Percentiles rank a stretch among this genome's conserved stretches.
These are phyloP conservation scores for Campoletis sonorensis DNA, from an alignment of 1,140 invertebrate species.

Conservation along the genomic window DNA sequence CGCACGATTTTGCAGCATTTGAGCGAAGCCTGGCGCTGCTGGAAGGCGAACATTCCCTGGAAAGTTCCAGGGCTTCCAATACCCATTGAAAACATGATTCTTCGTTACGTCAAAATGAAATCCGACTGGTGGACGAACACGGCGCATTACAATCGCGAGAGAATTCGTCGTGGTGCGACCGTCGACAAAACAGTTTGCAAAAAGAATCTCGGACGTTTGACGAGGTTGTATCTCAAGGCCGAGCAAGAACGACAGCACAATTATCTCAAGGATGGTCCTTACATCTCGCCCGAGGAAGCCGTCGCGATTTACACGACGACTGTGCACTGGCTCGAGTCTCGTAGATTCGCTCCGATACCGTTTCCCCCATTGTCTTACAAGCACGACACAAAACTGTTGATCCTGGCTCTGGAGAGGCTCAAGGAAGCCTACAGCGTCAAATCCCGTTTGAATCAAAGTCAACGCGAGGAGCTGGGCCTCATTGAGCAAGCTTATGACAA, in stretches of 20 bases:
- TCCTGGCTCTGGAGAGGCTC: constrained; percentile 96
- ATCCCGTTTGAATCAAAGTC: constrained; percentile 98
- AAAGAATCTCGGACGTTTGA: constrained; percentile 98
- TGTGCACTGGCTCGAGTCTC: constrained; percentile 99
- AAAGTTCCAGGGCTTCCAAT: constrained; percentile 99
- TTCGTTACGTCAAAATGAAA: constrained; percentile 99
- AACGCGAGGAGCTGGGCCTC: constrained; percentile 97
- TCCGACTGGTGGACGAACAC: constrained; percentile 99
- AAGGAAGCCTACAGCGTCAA: constrained; percentile 99
- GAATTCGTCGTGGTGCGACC: constrained; percentile 94
- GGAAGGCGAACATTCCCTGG: constrained; percentile 99
- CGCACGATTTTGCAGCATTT: constrained; percentile 99
- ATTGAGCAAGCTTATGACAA: constrained; percentile 99
- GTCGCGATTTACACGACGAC: constrained; percentile 99
- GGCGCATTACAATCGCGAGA: constrained; percentile 99
- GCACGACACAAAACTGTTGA: constrained; percentile 99
- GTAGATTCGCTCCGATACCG: constrained; percentile 98
- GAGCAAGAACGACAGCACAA: constrained; percentile 99
- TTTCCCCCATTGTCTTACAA: constrained; percentile 99
- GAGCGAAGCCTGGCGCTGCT: constrained; percentile 99
- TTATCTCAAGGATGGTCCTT: constrained; percentile 99
- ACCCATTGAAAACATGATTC: constrained; percentile 99
- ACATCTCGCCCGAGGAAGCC: constrained; percentile 99
- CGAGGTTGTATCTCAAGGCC: constrained; percentile 97
- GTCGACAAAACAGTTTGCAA: constrained; percentile 99